phyloP scores from a whole-genome alignment of 1,140 invertebrate species.

The Venturia canescens region DNA sequence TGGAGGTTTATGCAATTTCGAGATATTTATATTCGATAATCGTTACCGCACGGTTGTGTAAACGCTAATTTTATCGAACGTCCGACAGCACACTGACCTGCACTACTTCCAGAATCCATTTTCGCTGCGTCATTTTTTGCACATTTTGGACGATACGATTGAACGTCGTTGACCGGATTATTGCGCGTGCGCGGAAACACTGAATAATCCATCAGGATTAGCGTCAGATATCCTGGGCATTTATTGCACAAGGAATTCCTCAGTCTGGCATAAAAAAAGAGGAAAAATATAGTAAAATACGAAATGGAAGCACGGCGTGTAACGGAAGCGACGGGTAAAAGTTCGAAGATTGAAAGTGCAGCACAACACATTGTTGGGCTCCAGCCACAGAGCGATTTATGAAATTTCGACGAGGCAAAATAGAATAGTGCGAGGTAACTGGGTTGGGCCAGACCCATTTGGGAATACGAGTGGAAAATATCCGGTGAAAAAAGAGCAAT shows the following conservation, averaged over 20 bases:
- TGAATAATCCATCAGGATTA: not conserved
- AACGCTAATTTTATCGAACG: not conserved
- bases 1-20: too few relatives aligned
- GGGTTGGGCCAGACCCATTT: conserved; percentile 16
- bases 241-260: not conserved
- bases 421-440: not conserved
- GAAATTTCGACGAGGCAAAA: conserved; percentile 1
- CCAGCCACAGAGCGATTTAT: not conserved
- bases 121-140: not conserved
- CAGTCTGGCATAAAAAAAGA: not conserved
- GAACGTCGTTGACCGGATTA: too few relatives aligned
- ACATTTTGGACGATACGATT: not conserved
- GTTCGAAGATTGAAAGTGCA: not conserved
- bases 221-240: not conserved
- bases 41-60: too few relatives aligned
- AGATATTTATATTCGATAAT: not conserved
- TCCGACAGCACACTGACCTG: not conserved
- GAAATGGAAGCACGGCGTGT: not conserved
- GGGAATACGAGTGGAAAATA: not conserved
- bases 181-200: too few relatives aligned
- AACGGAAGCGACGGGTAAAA: not conserved
- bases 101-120: not conserved
- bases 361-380: not conserved
- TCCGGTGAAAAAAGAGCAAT: not conserved
- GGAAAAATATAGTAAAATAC: too few relatives aligned